Conservation (phyloP, 1,140 invertebrate species). For the Drosophila obscura region DNA sequence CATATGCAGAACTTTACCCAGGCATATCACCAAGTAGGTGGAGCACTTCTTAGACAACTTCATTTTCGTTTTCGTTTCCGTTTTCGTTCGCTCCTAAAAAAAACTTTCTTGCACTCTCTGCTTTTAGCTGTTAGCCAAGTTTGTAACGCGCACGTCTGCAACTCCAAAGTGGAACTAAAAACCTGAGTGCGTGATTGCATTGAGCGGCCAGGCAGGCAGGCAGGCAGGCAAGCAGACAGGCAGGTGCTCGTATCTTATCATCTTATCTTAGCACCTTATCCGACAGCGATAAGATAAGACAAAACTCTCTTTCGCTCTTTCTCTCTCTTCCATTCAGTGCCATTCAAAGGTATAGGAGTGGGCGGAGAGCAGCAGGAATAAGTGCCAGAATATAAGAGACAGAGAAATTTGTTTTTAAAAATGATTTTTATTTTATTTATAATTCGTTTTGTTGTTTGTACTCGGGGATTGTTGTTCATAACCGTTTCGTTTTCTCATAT, state of each 20-base stretch:
- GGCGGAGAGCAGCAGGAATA: no score
- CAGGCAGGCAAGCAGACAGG: background rate
- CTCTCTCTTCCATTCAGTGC: background rate
- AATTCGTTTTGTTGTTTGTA: slow-evolving; percentile 63
- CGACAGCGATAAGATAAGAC: slow-evolving; percentile 54
- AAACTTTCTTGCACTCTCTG: slow-evolving; percentile 26
- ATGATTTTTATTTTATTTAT: slow-evolving; percentile 56
- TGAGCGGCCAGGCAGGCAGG: slow-evolving; percentile 3
- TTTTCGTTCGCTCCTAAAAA: slow-evolving; percentile 45
- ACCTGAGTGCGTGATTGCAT: slow-evolving; percentile 50
- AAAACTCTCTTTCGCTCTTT: background rate
- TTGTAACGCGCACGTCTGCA: slow-evolving; percentile 57
- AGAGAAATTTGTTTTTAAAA: slow-evolving; percentile 25
- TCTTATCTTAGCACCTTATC: slow-evolving; percentile 19
- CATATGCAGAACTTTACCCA: slow-evolving; percentile 71
- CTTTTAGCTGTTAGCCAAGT: slow-evolving; percentile 48
- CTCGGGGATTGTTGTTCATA: slow-evolving; percentile 63
- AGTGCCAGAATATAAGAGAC: slow-evolving; percentile 5
- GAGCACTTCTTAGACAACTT: slow-evolving; percentile 75
- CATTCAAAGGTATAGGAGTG: background rate
- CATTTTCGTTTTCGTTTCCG: slow-evolving; percentile 57
- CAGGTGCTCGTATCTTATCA: slow-evolving; percentile 68
- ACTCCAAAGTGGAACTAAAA: slow-evolving; percentile 73
- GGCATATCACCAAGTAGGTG: slow-evolving; percentile 78
- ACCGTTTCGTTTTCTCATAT: slow-evolving; percentile 57